These are phyloP conservation scores for Syrphus vitripennis DNA, from an alignment of 2,888 invertebrate genomes.

Conservation along the genomic window DNA sequence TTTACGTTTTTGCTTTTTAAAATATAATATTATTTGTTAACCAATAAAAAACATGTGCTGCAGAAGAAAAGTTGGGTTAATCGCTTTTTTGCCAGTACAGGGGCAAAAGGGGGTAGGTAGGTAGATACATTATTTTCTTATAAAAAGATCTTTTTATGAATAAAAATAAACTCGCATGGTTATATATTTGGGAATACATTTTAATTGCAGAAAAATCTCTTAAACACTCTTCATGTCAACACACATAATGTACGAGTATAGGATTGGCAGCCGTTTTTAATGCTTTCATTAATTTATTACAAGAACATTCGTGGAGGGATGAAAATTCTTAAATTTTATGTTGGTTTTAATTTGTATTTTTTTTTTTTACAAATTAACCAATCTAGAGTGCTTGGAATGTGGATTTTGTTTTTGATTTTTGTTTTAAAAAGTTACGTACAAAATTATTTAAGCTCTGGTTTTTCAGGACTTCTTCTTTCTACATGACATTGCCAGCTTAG, in stretches of 20 bases:
- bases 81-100: background rate
- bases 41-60: conserved; percentile 3
- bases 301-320: background rate
- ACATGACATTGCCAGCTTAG: too few species aligned
- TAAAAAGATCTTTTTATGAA: background rate
- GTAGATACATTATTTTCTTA: background rate
- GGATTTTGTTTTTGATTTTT: too few species aligned
- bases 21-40: background rate
- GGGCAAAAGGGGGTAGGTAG: background rate
- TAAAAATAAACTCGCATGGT: background rate
- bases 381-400: too few species aligned
- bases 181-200: background rate
- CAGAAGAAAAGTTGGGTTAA: background rate
- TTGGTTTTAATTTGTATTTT: background rate
- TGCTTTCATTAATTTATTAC: background rate
- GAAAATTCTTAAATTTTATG: background rate
- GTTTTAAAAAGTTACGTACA: too few species aligned
- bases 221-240: background rate
- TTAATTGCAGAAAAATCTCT: background rate
- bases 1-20: background rate
- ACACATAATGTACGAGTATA: background rate
- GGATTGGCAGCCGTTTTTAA: background rate
- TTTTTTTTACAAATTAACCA: background rate
- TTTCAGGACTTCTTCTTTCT: too few species aligned
- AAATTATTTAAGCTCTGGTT: too few species aligned